Evolutionary conservation across 2,888 invertebrate species (phyloP).

Genomic region (Hedychridium roseum): DNA sequence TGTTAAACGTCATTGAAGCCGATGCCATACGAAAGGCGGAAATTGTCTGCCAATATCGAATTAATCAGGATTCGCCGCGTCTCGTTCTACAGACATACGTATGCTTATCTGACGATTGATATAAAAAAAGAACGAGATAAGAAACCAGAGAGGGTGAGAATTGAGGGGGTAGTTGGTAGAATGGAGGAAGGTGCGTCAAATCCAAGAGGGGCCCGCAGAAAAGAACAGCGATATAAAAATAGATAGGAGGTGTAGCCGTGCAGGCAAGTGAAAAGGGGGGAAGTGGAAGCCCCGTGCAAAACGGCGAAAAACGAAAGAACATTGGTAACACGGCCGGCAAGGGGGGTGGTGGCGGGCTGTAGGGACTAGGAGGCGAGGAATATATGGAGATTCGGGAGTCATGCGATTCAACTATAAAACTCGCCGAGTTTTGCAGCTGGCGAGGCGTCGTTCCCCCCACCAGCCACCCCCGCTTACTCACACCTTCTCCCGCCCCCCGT

Average conservation of each 20-base stretch:
- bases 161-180: no score
- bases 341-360: slow-evolving; percentile 8
- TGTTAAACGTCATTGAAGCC: no score
- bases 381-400: slow-evolving; percentile 62
- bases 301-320: slow-evolving; percentile 21
- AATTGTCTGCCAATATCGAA: slow-evolving; percentile 56
- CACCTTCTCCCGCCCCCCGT: slow-evolving; percentile 25
- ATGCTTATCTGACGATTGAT: no score
- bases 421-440: slow-evolving; percentile 62
- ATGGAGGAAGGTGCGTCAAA: no score
- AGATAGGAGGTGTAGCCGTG: slow-evolving; percentile 38
- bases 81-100: no score
- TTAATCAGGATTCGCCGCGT: slow-evolving; percentile 50
- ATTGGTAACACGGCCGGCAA: slow-evolving; percentile 6
- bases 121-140: no score
- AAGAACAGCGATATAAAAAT: slow-evolving; percentile 58
- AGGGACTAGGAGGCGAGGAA: slow-evolving; percentile 38
- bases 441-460: slow-evolving; percentile 53
- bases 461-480: slow-evolving; percentile 35
- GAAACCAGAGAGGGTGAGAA: no score
- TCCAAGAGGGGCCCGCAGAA: slow-evolving; percentile 22
- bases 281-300: slow-evolving; percentile 24
- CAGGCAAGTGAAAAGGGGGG: slow-evolving; percentile 21
- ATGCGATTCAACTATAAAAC: slow-evolving; percentile 65
- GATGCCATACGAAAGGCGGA: slow-evolving; percentile 47